phyloP scores from a whole-genome alignment of 2,797 vertebrate species.

The Spondyliosoma cantharus region DNA sequence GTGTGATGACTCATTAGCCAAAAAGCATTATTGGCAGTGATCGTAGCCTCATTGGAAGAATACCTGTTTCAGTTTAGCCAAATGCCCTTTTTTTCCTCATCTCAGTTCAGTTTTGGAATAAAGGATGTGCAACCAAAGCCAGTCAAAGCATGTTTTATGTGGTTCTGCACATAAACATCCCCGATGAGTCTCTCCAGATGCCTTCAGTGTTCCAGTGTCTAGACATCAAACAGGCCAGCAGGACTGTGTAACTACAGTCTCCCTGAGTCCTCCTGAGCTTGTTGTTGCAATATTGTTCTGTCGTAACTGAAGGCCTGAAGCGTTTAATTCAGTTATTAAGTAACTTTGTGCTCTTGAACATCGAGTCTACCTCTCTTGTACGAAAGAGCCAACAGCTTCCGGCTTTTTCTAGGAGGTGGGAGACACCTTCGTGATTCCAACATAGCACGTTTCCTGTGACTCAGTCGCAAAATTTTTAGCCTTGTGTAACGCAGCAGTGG shows the following conservation, averaged over 20 bases:
- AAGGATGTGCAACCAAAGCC: neutral
- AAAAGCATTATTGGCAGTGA: neutral
- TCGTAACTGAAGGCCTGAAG: neutral
- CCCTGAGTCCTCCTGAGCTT: neutral
- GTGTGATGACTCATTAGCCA: slow-evolving; percentile 17
- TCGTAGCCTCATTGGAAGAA: neutral
- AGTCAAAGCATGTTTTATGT: slow-evolving; percentile 13
- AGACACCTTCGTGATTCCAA: neutral
- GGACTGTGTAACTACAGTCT: neutral
- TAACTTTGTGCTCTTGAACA: neutral
- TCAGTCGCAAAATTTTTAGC: neutral
- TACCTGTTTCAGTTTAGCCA: neutral
- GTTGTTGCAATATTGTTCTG: slow-evolving; percentile 7
- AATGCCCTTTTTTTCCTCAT: neutral
- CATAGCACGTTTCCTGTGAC: neutral
- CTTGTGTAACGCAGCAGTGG: neutral
- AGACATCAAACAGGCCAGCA: neutral
- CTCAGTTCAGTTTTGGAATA: neutral
- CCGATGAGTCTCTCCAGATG: no score
- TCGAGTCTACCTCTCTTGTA: neutral
- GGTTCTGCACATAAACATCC: neutral
- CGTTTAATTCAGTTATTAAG: slow-evolving; percentile 8
- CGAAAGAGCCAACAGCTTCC: neutral
- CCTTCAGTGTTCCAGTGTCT: neutral
- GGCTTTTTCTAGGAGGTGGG: neutral